These are phyloP conservation scores for Koerneria pararmatus DNA, from an alignment of 2,888 invertebrate species.

Conservation along the genomic window DNA sequence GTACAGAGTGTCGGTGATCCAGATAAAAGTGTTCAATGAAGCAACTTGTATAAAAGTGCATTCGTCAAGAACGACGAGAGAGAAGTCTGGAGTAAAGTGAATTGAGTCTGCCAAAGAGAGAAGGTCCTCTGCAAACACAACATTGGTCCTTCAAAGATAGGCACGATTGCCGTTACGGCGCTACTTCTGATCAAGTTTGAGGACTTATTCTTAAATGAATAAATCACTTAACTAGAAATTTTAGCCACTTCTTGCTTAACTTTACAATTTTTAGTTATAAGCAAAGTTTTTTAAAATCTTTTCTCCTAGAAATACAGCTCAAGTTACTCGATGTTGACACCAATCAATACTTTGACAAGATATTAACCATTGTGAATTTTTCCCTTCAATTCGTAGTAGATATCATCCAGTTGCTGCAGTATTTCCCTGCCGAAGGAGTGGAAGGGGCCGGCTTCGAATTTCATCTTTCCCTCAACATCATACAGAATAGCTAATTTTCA, in stretches of 20 bases:
- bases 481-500: too few relatives aligned
- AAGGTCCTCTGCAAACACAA: too few relatives aligned
- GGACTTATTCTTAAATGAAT: background rate
- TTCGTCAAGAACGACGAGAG: constrained; percentile 19
- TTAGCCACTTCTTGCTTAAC: background rate
- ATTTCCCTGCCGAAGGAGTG: constrained; percentile 18
- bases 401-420: constrained; percentile 14
- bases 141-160: background rate
- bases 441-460: constrained; percentile 23
- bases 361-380: too few relatives aligned
- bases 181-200: background rate
- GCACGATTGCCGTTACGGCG: background rate
- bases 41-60: constrained; percentile 18
- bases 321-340: too few relatives aligned
- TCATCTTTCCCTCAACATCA: constrained; percentile 16
- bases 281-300: too few relatives aligned
- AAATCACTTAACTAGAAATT: background rate
- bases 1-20: too few relatives aligned
- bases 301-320: too few relatives aligned
- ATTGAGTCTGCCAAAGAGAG: too few relatives aligned
- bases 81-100: constrained; percentile 21
- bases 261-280: background rate
- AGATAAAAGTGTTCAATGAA: too few relatives aligned
- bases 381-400: too few relatives aligned
- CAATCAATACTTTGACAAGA: too few relatives aligned